Base-by-base conservation (phyloP, 92 coral and sea anemone species). In the Isaurus tuberculatus region DNA sequence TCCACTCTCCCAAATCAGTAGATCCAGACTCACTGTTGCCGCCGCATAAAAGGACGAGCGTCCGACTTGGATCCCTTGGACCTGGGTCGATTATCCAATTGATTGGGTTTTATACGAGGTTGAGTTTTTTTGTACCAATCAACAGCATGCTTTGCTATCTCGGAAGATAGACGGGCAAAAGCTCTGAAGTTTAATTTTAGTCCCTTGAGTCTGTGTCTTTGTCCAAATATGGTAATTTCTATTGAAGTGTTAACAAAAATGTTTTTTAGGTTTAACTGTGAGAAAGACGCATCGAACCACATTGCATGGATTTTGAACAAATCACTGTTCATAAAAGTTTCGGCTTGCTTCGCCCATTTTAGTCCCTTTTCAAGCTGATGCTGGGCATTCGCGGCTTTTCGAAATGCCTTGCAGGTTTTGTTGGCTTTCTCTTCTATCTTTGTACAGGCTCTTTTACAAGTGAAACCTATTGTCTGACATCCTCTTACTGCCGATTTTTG, bases 201-300 rank as follows among this genome's bases (percentile, higher is more conserved):
- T 5, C 99, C 99, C 20, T 79, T 86, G 11, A 97, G 90, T 23
- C 72, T 72, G 65, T 94, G 92, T 67, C 92, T 85, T 53, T 97
- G 92, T 43, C 99, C 99, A 88, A 97, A 94, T 85, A 97, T 86
- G 60, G 99, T 97, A 29, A 92, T 87, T 81, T 97, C 98, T 23
- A 97, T 87, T 42, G 92, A 88, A 27, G 99, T 93, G 49, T 94
- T 92, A 69, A 97, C 88, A 51, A 72, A 86, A 28, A 93, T 64
- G 28, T 94, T 78, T 65, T 84, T 85, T 3, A 94, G 70, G 37
- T 91, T 79, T 23, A 25, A 63, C 22, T 93, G 91, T 26, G 92
- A 78, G 27, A 91, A 90, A 58, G 88, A 73, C 11, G 99, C 94
- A 30, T 97, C 94, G 79, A 97, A 97, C 66, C 94, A 90, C 29